Evolutionary conservation across 2,113 vertebrate species (phyloP).

Genomic region (Coptodon rendalli): DNA sequence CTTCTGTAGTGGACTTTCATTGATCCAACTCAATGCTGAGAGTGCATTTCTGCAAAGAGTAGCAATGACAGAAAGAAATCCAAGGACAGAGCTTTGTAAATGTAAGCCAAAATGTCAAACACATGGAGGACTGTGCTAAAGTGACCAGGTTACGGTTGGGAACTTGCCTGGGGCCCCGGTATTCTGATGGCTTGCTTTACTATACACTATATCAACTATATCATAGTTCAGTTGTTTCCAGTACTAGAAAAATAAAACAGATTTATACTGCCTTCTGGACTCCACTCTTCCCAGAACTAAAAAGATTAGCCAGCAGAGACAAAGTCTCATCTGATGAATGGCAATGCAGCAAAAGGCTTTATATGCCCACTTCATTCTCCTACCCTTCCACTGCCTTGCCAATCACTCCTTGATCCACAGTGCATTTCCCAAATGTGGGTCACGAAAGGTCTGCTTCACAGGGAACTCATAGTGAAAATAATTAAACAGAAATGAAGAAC

Average conservation of each 20-base stretch:
- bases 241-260: constrained; percentile 25
- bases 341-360: background rate
- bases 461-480: constrained; percentile 1
- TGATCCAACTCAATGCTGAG: constrained; percentile 5
- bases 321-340: constrained; percentile 21
- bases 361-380: background rate
- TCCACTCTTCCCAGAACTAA: constrained; percentile 16
- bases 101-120: background rate
- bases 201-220: constrained; percentile 5
- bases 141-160: background rate
- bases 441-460: constrained; percentile 12
- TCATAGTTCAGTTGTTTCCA: background rate
- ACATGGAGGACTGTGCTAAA: background rate
- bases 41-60: background rate
- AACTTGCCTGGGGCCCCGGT: background rate
- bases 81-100: background rate
- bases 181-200: background rate
- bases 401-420: background rate
- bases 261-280: constrained; percentile 24
- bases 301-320: constrained; percentile 32
- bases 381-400: constrained; percentile 1
- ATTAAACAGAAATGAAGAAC: constrained; percentile 1
- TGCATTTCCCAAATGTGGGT: constrained; percentile 31
- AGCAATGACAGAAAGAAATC: background rate
- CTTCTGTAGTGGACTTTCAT: background rate